Percentiles rank a stretch among this genome's conserved stretches.
Evolutionary conservation across 2,888 invertebrate genomes (phyloP).

Genomic region (Dorcus hopei): DNA sequence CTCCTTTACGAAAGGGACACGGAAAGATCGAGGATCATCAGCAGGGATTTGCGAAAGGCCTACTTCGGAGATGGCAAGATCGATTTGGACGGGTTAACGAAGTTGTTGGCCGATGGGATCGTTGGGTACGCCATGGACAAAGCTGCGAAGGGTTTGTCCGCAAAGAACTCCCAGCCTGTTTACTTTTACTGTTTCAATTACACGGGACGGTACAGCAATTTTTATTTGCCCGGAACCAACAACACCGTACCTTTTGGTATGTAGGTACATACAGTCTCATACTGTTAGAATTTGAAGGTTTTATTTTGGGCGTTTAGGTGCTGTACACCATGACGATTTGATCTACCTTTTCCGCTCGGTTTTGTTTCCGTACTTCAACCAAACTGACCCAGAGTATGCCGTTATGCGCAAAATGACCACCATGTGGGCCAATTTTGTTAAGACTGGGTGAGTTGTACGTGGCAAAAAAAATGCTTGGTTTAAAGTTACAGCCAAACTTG

Average conservation of each 20-base stretch:
- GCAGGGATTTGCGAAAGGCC: slow-evolving; percentile 51
- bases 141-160: slow-evolving; percentile 58
- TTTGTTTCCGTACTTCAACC: slow-evolving; percentile 39
- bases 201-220: slow-evolving; percentile 59
- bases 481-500: not conserved
- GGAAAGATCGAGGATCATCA: slow-evolving; percentile 53
- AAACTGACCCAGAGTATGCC: slow-evolving; percentile 41
- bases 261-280: no score
- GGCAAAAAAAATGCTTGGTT: not conserved
- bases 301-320: slow-evolving; percentile 32
- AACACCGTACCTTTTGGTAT: slow-evolving; percentile 36
- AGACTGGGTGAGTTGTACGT: slow-evolving; percentile 37
- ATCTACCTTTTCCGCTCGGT: slow-evolving; percentile 49
- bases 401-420: slow-evolving; percentile 46
- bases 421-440: slow-evolving; percentile 49
- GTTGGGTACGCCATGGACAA: slow-evolving; percentile 61
- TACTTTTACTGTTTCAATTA: slow-evolving; percentile 64
- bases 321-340: slow-evolving; percentile 52
- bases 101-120: slow-evolving; percentile 58
- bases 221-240: slow-evolving; percentile 52
- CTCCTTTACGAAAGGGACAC: slow-evolving; percentile 60
- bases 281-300: no score
- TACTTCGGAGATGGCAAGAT: slow-evolving; percentile 51
- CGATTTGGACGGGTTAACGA: slow-evolving; percentile 46
- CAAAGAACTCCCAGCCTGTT: slow-evolving; percentile 54